These are phyloP conservation scores for Laticauda laticaudata DNA, from an alignment of 2,113 vertebrate species.

Conservation along the genomic window DNA sequence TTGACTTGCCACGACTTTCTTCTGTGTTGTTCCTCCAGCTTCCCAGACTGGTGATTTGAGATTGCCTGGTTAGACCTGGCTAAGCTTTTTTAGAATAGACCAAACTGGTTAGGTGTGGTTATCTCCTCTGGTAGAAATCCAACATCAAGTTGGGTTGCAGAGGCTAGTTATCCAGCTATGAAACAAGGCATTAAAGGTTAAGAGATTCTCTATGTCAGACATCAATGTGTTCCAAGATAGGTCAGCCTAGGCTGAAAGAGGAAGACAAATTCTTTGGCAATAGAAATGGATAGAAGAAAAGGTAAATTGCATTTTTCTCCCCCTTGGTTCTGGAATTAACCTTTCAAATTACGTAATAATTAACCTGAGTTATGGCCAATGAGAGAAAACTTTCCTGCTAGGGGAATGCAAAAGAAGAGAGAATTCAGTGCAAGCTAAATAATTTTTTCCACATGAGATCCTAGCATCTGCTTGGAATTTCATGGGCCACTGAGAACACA, in stretches of 20 bases:
- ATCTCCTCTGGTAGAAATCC: not conserved
- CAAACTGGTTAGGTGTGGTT: not conserved
- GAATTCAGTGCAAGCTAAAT: not conserved
- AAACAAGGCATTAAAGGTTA: not conserved
- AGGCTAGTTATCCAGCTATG: not conserved
- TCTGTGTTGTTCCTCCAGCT: not conserved
- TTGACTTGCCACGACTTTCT: not conserved
- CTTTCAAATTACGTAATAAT: not conserved
- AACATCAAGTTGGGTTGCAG: not conserved
- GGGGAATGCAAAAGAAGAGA: not conserved
- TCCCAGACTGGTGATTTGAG: not conserved
- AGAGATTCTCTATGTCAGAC: not conserved
- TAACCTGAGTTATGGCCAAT: not conserved
- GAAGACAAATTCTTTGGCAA: not conserved
- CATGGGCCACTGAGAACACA: not conserved
- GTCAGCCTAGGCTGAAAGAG: not conserved
- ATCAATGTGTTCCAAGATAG: not conserved
- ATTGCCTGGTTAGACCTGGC: not conserved
- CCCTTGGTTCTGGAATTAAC: not conserved
- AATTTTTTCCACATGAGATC: not conserved
- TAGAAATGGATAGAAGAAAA: not conserved
- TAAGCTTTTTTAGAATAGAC: not conserved
- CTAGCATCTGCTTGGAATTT: constrained; percentile 21
- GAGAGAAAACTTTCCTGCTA: not conserved
- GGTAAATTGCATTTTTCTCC: not conserved